These are phyloP conservation scores for Tretioscincus oriximinensis DNA, from an alignment of 2,113 vertebrate species.

Conservation along the genomic window DNA sequence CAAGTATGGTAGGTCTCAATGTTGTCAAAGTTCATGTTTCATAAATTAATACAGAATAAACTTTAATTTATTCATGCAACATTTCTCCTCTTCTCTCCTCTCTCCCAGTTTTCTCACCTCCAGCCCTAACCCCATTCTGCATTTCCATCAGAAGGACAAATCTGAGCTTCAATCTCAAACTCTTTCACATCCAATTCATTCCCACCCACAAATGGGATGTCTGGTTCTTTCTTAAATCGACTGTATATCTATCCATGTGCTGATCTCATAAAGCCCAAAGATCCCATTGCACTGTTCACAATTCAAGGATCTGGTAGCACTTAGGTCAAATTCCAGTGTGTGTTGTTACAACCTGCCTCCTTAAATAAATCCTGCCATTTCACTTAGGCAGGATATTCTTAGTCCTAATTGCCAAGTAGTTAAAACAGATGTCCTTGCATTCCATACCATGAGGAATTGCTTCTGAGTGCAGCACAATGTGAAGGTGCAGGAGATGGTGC, in stretches of 20 bases:
- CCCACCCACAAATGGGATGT: background rate
- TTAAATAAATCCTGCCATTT: conserved; percentile 32
- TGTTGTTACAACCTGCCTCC: conserved; percentile 29
- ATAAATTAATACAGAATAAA: background rate
- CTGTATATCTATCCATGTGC: background rate
- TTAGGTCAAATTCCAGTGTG: conserved; percentile 23
- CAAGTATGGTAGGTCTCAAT: background rate
- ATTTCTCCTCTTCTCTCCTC: background rate
- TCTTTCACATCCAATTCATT: background rate
- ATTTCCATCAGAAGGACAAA: background rate
- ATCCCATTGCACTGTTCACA: conserved; percentile 5
- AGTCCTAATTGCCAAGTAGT: conserved; percentile 13
- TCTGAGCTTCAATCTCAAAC: background rate
- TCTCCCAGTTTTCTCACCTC: background rate
- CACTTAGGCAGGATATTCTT: background rate
- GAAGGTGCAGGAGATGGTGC: background rate
- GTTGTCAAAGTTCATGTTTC: background rate
- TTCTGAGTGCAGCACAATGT: background rate
- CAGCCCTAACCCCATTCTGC: background rate
- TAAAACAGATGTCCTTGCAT: background rate
- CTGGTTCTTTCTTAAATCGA: background rate
- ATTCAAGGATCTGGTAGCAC: conserved; percentile 2
- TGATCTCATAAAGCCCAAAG: background rate
- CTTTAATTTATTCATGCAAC: conserved; percentile 22
- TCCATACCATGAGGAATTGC: background rate